These are phyloP conservation scores for Drosophila falleni DNA, from an alignment of 2,888 invertebrate species.

Conservation along the genomic window DNA sequence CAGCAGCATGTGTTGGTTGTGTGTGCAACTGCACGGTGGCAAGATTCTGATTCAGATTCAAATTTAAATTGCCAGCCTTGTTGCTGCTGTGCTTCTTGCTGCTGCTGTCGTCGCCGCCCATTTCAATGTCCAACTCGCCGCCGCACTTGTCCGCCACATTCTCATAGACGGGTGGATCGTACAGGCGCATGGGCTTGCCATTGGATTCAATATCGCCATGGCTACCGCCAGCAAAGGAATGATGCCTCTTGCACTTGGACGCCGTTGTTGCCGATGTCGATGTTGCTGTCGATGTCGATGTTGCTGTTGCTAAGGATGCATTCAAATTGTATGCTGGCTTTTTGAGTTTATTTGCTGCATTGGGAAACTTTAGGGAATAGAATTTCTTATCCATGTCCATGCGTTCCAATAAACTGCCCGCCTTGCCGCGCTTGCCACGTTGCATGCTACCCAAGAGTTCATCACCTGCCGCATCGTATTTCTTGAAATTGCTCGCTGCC, in stretches of 20 bases:
- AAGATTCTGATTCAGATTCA: constrained; percentile 43
- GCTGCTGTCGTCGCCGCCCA: constrained; percentile 58
- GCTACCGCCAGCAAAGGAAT: constrained; percentile 85
- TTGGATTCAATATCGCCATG: constrained; percentile 83
- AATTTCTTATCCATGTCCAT: constrained; percentile 83
- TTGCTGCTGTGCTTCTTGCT: constrained; percentile 43
- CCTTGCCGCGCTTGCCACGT: constrained; percentile 46
- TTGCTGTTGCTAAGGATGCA: constrained; percentile 59
- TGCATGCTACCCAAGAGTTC: constrained; percentile 55
- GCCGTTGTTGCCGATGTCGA: constrained; percentile 32
- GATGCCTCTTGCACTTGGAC: constrained; percentile 84
- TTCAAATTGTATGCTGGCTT: constrained; percentile 55
- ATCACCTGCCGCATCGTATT: constrained; percentile 75
- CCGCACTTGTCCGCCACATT: constrained; percentile 88
- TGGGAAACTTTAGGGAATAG: constrained; percentile 84
- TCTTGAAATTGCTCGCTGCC: constrained; percentile 83
- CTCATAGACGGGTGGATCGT: constrained; percentile 87
- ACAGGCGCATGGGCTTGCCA: constrained; percentile 80
- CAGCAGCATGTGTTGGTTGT: constrained; percentile 46
- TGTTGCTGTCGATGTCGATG: constrained; percentile 4
- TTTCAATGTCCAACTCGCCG: constrained; percentile 61
- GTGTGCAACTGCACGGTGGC: constrained; percentile 77
- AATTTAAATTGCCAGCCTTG: constrained; percentile 28
- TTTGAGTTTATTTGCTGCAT: constrained; percentile 52
- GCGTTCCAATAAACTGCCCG: constrained; percentile 61